Base-by-base conservation (phyloP, 2,888 invertebrate species). In the Parnassius mnemosyne region DNA sequence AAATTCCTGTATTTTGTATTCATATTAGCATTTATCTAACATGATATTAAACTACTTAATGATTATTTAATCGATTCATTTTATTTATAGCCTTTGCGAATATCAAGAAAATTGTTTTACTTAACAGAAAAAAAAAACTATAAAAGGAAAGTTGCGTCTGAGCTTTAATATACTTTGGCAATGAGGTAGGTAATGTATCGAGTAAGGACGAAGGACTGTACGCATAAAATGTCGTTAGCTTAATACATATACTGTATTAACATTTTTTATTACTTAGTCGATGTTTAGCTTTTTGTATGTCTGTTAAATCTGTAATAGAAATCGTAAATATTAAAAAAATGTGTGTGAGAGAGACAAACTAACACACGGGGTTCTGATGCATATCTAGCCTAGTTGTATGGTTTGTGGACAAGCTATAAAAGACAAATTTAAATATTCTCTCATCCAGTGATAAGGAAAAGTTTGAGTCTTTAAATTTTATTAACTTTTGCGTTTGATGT, bases 11-110 rank as follows among this genome's bases (percentile, higher is more conserved):
- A 20, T 58, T 59, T 44, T 57, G 57, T 57, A 57, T 43, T 34
- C 13, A 57, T 41, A 54, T 42, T 47, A 54, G 60, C 60, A 50
- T 60, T 60, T 60, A 60, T 60, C 53, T 54, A 60, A 60, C 49
- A 9, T 54, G 53, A 54, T 60, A 60, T 54, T 60, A 60, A 60
- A 42, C 49, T 49, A 49, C 20, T 41, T 49, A 53, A 53, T 13
- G 47, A 47, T 46, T 10, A 54, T 42, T 49, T 12, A 53, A 43
- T 60, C 43, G 16, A 58, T 53, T 60, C 53, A 53, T 60, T 47
- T 53, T 47, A 60, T 49, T 60, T 60, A n/a, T 13, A 20, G 49
- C 16, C 54, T 25, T 12, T 41, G 41, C 7, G 12, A 7, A 34
- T 20, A 12, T 10, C 52, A 2, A 16, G 20, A 54, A 52, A 52